Evolutionary conservation across 1,140 invertebrate genomes (phyloP).

Genomic region (Globodera rostochiensis): DNA sequence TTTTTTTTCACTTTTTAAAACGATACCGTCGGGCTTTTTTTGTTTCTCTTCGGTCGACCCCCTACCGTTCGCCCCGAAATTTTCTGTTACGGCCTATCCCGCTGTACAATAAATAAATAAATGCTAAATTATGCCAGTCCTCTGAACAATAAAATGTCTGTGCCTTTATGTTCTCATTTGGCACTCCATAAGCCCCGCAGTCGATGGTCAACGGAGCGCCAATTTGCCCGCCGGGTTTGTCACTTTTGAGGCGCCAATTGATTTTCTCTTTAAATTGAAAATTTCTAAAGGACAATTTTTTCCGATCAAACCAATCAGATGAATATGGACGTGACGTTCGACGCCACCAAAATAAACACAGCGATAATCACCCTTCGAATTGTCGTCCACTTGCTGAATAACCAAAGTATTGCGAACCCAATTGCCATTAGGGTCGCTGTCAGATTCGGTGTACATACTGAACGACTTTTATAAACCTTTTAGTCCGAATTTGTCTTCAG

Average conservation of each 20-base stretch:
- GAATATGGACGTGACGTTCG: conserved; percentile 1
- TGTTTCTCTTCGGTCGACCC: too few relatives aligned
- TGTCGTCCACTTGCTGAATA: not conserved
- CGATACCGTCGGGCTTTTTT: too few relatives aligned
- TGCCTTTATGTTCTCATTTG: conserved; percentile 26
- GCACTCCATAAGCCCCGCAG: conserved; percentile 41
- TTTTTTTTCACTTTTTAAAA: too few relatives aligned
- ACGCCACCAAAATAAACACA: not conserved
- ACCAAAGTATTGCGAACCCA: not conserved
- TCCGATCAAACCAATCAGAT: not conserved
- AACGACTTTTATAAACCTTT: not conserved
- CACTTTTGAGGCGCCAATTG: conserved; percentile 38
- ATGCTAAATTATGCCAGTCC: too few relatives aligned
- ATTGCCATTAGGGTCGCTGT: not conserved
- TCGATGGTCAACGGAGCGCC: conserved; percentile 45
- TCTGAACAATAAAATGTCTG: not conserved
- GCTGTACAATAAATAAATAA: too few relatives aligned
- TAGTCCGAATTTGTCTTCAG: not conserved
- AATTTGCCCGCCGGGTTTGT: conserved; percentile 36
- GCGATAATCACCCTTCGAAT: not conserved
- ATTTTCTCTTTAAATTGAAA: conserved; percentile 38
- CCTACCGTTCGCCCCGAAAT: too few relatives aligned
- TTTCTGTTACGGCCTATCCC: too few relatives aligned
- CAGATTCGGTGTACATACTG: not conserved
- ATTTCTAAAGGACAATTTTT: conserved; percentile 4